These are phyloP conservation scores for Podarcis cretensis DNA, from an alignment of 2,113 vertebrate species.

Conservation along the genomic window DNA sequence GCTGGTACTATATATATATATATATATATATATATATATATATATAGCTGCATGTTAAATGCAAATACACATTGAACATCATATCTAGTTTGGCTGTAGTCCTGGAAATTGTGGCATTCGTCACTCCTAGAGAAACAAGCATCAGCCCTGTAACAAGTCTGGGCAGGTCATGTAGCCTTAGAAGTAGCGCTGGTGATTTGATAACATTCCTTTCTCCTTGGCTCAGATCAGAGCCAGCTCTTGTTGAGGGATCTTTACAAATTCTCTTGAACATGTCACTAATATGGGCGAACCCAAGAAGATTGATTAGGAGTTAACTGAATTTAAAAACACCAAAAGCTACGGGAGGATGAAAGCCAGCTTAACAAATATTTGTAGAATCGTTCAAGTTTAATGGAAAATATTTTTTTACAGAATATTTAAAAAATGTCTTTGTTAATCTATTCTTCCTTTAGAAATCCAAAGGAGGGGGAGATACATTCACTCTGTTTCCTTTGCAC, in stretches of 20 bases:
- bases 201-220: conserved; percentile 4
- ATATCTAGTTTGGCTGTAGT: neutral
- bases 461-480: conserved; percentile 25
- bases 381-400: conserved; percentile 23
- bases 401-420: conserved; percentile 27
- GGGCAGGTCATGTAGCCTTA: neutral
- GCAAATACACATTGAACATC: neutral
- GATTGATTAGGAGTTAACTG: conserved; percentile 40
- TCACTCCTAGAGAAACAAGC: neutral
- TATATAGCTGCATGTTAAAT: neutral
- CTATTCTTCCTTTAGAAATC: conserved; percentile 19
- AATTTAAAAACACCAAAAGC: conserved; percentile 36
- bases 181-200: neutral
- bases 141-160: neutral
- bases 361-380: conserved; percentile 38
- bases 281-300: conserved; percentile 29
- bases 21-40: too few species aligned
- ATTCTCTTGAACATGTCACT: conserved; percentile 26
- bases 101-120: too few species aligned
- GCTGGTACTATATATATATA: neutral
- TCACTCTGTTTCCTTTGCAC: neutral
- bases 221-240: neutral
- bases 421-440: conserved; percentile 36
- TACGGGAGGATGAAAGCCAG: conserved; percentile 11
- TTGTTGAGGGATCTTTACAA: neutral